A percentile compares a stretch with the other conserved stretches of the same genome.
phyloP scores from a whole-genome alignment of 2,797 vertebrate genomes.

The Epinephelus coioides region DNA sequence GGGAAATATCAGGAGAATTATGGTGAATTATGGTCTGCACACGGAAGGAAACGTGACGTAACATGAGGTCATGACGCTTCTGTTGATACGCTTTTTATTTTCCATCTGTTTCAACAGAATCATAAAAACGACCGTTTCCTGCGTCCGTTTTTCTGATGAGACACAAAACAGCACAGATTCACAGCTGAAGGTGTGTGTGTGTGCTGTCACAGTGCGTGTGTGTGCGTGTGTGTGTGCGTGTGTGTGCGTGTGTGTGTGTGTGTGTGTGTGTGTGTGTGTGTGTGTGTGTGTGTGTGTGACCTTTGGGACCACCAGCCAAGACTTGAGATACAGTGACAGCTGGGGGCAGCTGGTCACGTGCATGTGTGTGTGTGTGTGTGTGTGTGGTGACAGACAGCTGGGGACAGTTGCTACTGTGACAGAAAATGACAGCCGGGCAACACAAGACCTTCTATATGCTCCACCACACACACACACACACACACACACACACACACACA shows the following conservation, averaged over 20 bases:
- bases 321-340: constrained; percentile 59
- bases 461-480: constrained; percentile 12
- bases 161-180: too few species aligned
- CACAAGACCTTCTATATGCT: constrained; percentile 38
- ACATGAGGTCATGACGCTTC: too few species aligned
- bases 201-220: constrained; percentile 14
- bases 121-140: too few species aligned
- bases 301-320: constrained; percentile 68
- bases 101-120: too few species aligned
- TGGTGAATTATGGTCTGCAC: too few species aligned
- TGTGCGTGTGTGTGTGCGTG: background rate
- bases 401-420: constrained; percentile 57
- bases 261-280: constrained; percentile 1
- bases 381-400: constrained; percentile 52
- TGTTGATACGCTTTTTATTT: too few species aligned
- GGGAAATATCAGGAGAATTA: too few species aligned
- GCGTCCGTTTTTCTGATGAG: too few species aligned
- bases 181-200: background rate
- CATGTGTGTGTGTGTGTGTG: constrained; percentile 25
- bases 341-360: constrained; percentile 57
- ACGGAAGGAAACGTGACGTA: too few species aligned
- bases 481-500: constrained; percentile 22
- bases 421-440: constrained; percentile 69
- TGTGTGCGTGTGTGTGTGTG: constrained; percentile 4
- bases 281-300: constrained; percentile 17